Percentiles rank a stretch among this genome's conserved stretches.
Evolutionary conservation across 2,113 vertebrate genomes (phyloP).

Genomic region (Todiramphus chloris): DNA sequence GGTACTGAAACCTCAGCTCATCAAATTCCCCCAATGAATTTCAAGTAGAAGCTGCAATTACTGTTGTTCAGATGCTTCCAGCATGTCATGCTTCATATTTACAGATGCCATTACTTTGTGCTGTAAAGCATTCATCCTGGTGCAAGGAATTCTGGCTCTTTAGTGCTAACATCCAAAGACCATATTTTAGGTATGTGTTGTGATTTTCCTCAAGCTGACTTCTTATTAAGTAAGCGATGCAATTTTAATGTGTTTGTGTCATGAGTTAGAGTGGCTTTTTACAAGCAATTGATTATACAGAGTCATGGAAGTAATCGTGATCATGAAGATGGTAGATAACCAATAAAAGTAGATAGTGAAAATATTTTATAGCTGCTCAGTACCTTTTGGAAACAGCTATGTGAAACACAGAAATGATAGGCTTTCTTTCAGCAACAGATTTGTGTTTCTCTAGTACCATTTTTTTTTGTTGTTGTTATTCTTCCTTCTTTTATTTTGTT

Average conservation of each 20-base stretch:
- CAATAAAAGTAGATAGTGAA: not conserved
- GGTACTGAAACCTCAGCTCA: not conserved
- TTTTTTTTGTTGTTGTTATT: not conserved
- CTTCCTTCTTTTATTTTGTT: not conserved
- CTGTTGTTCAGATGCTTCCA: not conserved
- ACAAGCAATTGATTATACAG: not conserved
- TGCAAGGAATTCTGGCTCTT: not conserved
- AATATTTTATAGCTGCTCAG: not conserved
- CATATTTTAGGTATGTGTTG: not conserved
- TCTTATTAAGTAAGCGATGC: not conserved
- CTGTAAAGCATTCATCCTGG: not conserved
- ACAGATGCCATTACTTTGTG: not conserved
- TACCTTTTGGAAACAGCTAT: not conserved
- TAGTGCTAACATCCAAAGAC: not conserved
- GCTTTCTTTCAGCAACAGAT: not conserved
- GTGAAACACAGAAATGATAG: not conserved
- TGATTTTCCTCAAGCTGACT: not conserved
- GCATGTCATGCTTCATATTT: not conserved
- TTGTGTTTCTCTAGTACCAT: not conserved
- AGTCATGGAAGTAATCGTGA: not conserved
- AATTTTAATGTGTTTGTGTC: slow-evolving; percentile 2
- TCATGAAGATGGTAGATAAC: not conserved
- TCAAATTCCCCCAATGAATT: not conserved
- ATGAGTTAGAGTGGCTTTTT: not conserved
- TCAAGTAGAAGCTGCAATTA: slow-evolving; percentile 13